Conservation (phyloP, 2,113 vertebrate genomes). For the Pungitius pungitius region DNA sequence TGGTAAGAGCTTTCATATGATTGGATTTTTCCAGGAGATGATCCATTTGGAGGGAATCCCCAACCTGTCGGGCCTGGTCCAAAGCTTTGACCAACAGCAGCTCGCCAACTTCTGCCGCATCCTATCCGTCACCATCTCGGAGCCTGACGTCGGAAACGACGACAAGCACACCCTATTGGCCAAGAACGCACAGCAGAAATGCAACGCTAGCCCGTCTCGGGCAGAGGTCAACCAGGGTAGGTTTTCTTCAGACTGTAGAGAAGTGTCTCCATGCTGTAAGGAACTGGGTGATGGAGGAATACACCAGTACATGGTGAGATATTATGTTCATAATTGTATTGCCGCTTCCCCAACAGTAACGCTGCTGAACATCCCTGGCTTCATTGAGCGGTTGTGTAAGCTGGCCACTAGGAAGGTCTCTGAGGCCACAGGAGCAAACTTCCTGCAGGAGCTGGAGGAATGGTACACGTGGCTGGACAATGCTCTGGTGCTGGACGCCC, state of each 20-base stretch:
- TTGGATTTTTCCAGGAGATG: conserved; percentile 86
- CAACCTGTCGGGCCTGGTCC: conserved; percentile 90
- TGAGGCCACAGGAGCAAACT: conserved; percentile 90
- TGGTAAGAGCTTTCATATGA: not conserved
- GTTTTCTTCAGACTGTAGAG: not conserved
- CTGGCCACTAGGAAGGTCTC: conserved; percentile 95
- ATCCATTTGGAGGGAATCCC: conserved; percentile 97
- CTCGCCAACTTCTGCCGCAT: conserved; percentile 99
- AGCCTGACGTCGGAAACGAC: conserved; percentile 94
- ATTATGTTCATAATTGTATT: not conserved
- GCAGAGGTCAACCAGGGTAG: conserved; percentile 97
- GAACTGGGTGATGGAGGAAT: not conserved
- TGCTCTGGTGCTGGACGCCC: conserved; percentile 92
- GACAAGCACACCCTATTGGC: conserved; percentile 97
- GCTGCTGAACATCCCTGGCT: conserved; percentile 94
- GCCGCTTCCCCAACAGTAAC: conserved; percentile 81
- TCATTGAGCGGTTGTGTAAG: conserved; percentile 94
- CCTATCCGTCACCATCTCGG: conserved; percentile 96
- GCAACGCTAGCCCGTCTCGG: conserved; percentile 88
- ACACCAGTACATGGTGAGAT: not conserved
- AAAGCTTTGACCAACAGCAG: conserved; percentile 98
- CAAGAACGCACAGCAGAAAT: conserved; percentile 96
- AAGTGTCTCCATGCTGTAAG: not conserved
- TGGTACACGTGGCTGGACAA: conserved; percentile 99
- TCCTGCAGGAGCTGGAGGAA: conserved; percentile 96